Evolutionary conservation across 2,113 vertebrate species (phyloP).

Genomic region (Mugil cephalus): DNA sequence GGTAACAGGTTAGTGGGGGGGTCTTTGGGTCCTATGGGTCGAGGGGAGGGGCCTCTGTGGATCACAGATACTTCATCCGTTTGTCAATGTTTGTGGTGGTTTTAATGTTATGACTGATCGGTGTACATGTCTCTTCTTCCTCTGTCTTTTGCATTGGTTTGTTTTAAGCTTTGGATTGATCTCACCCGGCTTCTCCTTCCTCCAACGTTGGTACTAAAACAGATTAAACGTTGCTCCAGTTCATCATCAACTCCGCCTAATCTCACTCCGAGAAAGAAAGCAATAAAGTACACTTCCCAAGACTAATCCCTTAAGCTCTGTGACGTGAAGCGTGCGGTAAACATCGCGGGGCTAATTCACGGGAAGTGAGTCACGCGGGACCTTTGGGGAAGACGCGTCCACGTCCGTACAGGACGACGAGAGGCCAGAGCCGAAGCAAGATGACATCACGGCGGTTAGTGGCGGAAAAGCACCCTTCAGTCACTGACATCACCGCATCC

Average conservation of each 20-base stretch:
- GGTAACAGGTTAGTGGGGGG: no score
- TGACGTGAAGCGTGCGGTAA: neutral
- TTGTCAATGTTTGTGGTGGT: no score
- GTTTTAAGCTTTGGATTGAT: neutral
- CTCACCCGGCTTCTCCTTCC: neutral
- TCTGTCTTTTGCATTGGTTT: neutral
- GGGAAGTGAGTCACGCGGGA: slow-evolving; percentile 14
- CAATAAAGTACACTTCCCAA: neutral
- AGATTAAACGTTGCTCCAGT: neutral
- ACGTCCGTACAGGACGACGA: neutral
- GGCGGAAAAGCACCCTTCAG: slow-evolving; percentile 14
- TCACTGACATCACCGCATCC: slow-evolving; percentile 55
- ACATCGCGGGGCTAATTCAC: neutral
- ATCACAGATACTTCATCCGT: no score
- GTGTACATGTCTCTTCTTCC: neutral
- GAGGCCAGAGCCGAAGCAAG: slow-evolving; percentile 8
- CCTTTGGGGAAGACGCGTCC: neutral
- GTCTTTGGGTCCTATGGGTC: no score
- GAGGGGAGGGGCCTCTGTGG: no score
- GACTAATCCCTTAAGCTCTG: neutral
- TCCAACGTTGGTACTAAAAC: neutral
- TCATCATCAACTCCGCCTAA: neutral
- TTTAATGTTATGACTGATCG: no score
- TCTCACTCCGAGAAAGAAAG: neutral
- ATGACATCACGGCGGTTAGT: slow-evolving; percentile 14